Percentiles rank a stretch among this genome's conserved stretches.
Evolutionary conservation across 2,113 vertebrate genomes (phyloP).

Genomic region (Ranitomeya imitator): DNA sequence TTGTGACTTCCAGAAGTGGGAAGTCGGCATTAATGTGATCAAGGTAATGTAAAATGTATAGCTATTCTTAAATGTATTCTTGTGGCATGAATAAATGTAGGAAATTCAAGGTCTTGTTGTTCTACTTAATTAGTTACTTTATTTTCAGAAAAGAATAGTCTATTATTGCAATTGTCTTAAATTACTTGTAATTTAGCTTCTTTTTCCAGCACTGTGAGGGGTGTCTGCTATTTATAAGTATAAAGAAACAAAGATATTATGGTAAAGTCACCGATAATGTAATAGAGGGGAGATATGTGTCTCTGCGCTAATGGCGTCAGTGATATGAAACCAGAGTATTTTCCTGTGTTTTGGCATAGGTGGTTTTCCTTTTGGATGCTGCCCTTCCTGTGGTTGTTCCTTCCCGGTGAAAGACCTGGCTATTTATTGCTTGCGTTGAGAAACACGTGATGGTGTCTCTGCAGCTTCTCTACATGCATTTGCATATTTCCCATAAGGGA

Average conservation of each 20-base stretch:
- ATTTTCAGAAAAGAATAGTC: neutral
- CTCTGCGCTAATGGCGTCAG: too few relatives aligned
- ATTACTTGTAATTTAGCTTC: neutral
- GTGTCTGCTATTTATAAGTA: neutral
- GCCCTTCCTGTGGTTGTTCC: too few relatives aligned
- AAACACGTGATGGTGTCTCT: too few relatives aligned
- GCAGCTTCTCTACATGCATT: too few relatives aligned
- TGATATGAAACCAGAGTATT: too few relatives aligned
- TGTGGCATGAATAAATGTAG: neutral
- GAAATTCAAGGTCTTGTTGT: neutral
- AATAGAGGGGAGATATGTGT: too few relatives aligned
- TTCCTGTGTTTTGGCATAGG: too few relatives aligned
- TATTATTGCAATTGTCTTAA: neutral
- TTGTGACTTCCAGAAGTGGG: neutral
- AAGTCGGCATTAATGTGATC: neutral
- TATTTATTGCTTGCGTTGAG: too few relatives aligned
- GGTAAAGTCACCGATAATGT: too few relatives aligned
- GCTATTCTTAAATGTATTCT: neutral
- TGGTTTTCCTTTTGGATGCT: too few relatives aligned
- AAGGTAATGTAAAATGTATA: neutral
- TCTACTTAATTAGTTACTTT: neutral
- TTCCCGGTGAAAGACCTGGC: too few relatives aligned
- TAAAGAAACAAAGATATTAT: neutral
- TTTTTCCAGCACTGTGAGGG: neutral
- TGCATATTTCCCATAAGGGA: too few relatives aligned